Conservation (phyloP, 2,888 invertebrate species). For the Catonia carolina region DNA sequence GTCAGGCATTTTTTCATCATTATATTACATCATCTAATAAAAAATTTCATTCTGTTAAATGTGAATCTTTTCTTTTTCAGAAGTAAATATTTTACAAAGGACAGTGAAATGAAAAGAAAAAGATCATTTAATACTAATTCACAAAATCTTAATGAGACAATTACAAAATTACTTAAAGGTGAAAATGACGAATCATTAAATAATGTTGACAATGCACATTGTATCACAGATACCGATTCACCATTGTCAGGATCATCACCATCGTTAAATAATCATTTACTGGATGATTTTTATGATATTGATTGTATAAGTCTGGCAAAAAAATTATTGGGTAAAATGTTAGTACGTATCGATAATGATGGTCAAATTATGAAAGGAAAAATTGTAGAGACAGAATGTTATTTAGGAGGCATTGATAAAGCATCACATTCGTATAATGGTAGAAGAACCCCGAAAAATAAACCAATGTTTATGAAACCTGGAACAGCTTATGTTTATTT, state of each 20-base stretch:
- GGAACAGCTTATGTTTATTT: conserved; percentile 65
- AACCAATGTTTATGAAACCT: conserved; percentile 64
- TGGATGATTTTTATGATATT: conserved; percentile 42
- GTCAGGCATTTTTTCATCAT: no score
- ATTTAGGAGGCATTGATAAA: conserved; percentile 58
- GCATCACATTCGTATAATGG: conserved; percentile 57
- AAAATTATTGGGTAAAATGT: conserved; percentile 53
- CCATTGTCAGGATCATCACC: background rate
- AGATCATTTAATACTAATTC: no score
- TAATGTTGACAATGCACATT: no score
- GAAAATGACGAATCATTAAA: no score
- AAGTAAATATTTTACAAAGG: no score
- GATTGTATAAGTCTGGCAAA: conserved; percentile 49
- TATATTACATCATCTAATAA: no score
- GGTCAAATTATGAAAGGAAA: conserved; percentile 49
- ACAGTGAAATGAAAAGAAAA: no score
- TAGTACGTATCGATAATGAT: conserved; percentile 50
- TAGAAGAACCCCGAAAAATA: conserved; percentile 54
- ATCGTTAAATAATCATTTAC: background rate
- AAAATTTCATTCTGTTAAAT: no score
- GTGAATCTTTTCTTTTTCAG: no score
- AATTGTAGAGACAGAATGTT: conserved; percentile 69
- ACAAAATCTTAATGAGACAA: no score
- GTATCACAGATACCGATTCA: no score
- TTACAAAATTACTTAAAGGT: no score